Base-by-base conservation (phyloP, 1,140 invertebrate species). In the Whitmania pigra region DNA sequence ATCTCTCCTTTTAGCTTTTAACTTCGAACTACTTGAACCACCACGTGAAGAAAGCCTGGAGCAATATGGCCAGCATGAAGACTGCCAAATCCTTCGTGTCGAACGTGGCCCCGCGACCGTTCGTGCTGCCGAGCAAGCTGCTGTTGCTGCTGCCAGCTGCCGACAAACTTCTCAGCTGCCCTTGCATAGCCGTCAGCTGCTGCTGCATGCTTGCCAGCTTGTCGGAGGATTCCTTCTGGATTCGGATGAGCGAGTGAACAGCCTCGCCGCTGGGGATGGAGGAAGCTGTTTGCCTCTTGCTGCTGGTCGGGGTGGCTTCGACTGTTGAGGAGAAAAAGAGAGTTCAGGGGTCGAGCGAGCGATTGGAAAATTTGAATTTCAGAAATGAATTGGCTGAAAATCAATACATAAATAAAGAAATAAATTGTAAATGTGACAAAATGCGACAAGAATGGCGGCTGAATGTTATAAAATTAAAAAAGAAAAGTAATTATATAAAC, bases 131-230 rank as follows among this genome's bases (percentile, higher is more conserved):
- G n/a, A n/a, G n/a, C n/a, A n/a, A n/a, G n/a, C n/a, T n/a, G n/a
- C n/a, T n/a, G n/a, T n/a, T n/a, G 29, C 22, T 22, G 57, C 57
- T n/a, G 11, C 57, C 29, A 11, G 22, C 18, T 13, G 29, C 57
- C 7, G 57, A 22, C 29, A 63, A 63, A 31, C 13, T 63, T n/a
- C 57, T 63, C n/a, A 70, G 69, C 13, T 70, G 69, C 11, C 49
- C n/a, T 40, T 70, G 69, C 31, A 70, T 70, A 2, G 69, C 31
- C 2, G 69, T 11, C 9, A 70, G 69, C 43, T 70, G 69, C 22
- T 53, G n/a, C 29, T 70, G 69, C 69, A 70, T 25, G 22, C 31
- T 25, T 6, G 69, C 22, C n/a, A 70, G 53, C 69, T 70, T 70
- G 36, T 70, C 22, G 20, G 17, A 22, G n/a, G 36, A 53, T 20